Conservation (phyloP, 2,797 vertebrate genomes). For the Apogon talboti region DNA sequence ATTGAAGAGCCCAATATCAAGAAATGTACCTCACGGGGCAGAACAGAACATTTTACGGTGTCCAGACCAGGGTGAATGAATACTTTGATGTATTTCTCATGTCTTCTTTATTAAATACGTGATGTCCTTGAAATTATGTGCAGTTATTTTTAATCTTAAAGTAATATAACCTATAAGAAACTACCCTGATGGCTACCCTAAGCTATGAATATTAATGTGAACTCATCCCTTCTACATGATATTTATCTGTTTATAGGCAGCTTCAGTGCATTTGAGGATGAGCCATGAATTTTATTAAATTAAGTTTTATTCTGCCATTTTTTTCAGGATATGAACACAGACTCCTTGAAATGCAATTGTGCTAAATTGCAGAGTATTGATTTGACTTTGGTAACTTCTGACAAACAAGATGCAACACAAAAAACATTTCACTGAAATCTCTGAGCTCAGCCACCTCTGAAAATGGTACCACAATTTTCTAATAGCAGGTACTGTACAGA, state of each 20-base stretch:
- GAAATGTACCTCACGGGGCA: conserved; percentile 31
- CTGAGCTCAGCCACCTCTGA: neutral
- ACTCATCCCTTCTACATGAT: neutral
- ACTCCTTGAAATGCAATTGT: neutral
- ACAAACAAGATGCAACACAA: neutral
- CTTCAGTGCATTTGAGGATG: neutral
- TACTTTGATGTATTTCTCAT: conserved; percentile 49
- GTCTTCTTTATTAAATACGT: conserved; percentile 27
- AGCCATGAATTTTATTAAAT: neutral
- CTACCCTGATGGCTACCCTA: neutral
- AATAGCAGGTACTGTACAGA: neutral
- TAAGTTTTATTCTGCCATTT: neutral
- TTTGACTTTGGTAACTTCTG: neutral
- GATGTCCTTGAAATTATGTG: conserved; percentile 18
- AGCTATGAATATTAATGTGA: neutral
- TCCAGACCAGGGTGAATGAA: conserved; percentile 30
- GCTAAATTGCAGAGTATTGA: neutral
- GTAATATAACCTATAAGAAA: conserved; percentile 3
- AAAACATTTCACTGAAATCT: neutral
- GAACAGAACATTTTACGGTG: conserved; percentile 38
- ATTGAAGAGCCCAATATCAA: conserved; percentile 43
- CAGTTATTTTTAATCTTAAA: conserved; percentile 12
- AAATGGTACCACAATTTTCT: neutral
- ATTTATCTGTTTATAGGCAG: neutral
- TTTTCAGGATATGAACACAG: neutral